A percentile compares a stretch with the other conserved stretches of the same genome.
phyloP scores from a whole-genome alignment of 1,140 invertebrate species.

The Venustaconcha ellipsiformis region DNA sequence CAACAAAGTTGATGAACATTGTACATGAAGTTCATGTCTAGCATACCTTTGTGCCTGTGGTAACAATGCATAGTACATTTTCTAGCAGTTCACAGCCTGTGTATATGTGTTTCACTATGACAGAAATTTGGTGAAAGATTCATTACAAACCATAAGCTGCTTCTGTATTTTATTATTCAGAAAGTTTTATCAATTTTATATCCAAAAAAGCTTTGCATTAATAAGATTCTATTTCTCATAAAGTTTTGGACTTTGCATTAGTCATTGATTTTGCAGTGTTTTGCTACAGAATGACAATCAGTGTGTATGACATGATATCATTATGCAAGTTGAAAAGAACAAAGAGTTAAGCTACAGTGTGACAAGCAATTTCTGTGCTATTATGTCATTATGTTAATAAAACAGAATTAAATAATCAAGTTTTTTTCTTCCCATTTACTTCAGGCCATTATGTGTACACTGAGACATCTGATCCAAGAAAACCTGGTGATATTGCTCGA shows the following conservation, averaged over 20 bases:
- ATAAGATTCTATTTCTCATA: no score
- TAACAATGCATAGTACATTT: no score
- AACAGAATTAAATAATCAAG: not conserved
- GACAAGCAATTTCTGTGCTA: no score
- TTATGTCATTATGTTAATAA: not conserved
- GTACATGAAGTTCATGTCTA: no score
- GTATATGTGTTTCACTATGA: not conserved
- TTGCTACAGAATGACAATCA: no score
- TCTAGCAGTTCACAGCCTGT: not conserved
- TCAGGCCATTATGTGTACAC: slow-evolving; percentile 51
- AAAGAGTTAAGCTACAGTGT: not conserved
- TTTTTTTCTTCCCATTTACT: not conserved
- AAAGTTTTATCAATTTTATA: no score
- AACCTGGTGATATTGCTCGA: slow-evolving; percentile 74
- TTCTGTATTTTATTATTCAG: not conserved
- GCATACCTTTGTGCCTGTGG: no score
- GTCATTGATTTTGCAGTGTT: no score
- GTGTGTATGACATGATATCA: not conserved
- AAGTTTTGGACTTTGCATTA: no score
- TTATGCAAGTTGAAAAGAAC: not conserved
- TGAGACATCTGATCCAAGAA: slow-evolving; percentile 31
- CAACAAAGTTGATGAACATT: no score
- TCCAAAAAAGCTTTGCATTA: no score
- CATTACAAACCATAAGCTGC: not conserved
- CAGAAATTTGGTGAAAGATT: not conserved